Evolutionary conservation across 2,113 vertebrate genomes (phyloP).

Genomic region (Holacanthus passer): DNA sequence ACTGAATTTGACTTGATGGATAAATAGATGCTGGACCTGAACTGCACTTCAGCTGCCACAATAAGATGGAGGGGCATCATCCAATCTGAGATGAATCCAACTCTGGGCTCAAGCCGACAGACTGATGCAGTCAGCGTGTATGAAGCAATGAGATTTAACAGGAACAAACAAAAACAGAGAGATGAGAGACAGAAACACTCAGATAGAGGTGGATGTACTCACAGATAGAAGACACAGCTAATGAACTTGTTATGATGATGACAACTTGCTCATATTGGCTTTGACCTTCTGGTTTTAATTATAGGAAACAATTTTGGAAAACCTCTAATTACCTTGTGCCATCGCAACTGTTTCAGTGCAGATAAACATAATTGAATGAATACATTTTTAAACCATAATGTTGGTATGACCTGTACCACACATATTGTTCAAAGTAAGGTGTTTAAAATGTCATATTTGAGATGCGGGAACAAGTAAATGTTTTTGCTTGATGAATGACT

Average conservation of each 20-base stretch:
- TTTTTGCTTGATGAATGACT: not conserved
- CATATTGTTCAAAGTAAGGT: not conserved
- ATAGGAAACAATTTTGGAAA: not conserved
- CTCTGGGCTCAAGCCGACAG: not conserved
- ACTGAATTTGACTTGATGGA: not conserved
- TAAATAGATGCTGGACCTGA: conserved; percentile 20
- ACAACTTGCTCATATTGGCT: not conserved
- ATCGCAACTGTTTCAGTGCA: not conserved
- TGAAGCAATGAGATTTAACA: conserved; percentile 8
- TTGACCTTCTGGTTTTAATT: not conserved
- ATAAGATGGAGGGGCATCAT: not conserved
- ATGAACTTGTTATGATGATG: conserved; percentile 5
- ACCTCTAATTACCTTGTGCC: not conserved
- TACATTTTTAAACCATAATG: not conserved
- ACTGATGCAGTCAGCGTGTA: not conserved
- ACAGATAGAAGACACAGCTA: not conserved
- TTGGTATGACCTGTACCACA: not conserved
- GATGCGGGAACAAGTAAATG: not conserved
- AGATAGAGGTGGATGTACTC: conserved; percentile 25
- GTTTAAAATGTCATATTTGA: not conserved
- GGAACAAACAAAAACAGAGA: conserved; percentile 3
- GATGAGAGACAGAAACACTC: conserved; percentile 1
- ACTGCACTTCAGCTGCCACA: conserved; percentile 15
- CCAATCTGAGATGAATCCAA: not conserved
- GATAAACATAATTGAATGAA: not conserved